A percentile compares a stretch with the other conserved stretches of the same genome.
Evolutionary conservation across 2,113 vertebrate species (phyloP).

Genomic region (Xiphias gladius): DNA sequence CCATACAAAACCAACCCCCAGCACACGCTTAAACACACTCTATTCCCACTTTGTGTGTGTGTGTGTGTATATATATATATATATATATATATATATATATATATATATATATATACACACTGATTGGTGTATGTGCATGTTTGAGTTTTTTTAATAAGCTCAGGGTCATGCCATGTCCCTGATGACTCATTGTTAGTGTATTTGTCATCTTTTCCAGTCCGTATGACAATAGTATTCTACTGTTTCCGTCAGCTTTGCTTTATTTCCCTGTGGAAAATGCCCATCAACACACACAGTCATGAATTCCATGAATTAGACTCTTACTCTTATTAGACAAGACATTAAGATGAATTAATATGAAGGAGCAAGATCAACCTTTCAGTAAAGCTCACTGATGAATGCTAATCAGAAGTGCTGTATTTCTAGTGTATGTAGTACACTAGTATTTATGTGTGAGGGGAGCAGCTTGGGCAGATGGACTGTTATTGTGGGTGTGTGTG

Average conservation of each 20-base stretch:
- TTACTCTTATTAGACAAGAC: slow-evolving; percentile 36
- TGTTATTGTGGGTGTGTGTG: slow-evolving; percentile 15
- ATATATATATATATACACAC: no score
- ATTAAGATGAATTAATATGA: slow-evolving; percentile 39
- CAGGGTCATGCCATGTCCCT: slow-evolving; percentile 14
- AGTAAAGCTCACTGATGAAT: slow-evolving; percentile 27
- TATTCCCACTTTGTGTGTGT: slow-evolving; percentile 8
- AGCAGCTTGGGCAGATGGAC: slow-evolving; percentile 43
- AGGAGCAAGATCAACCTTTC: slow-evolving; percentile 18
- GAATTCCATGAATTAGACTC: slow-evolving; percentile 47
- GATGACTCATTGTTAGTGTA: slow-evolving; percentile 24
- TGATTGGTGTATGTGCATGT: neutral
- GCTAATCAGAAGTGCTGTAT: slow-evolving; percentile 36
- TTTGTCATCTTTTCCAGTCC: slow-evolving; percentile 30
- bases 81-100: no score
- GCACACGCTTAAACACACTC: neutral
- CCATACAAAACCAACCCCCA: neutral
- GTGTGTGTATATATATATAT: neutral
- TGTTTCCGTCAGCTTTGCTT: slow-evolving; percentile 18
- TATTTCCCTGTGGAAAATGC: slow-evolving; percentile 9
- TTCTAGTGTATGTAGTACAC: slow-evolving; percentile 7
- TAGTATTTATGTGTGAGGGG: slow-evolving; percentile 29
- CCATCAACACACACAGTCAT: slow-evolving; percentile 18
- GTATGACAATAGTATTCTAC: neutral
- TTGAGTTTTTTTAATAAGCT: slow-evolving; percentile 10